Base-by-base conservation (phyloP, 2,797 vertebrate species). In the Ambastaia sidthimunki region DNA sequence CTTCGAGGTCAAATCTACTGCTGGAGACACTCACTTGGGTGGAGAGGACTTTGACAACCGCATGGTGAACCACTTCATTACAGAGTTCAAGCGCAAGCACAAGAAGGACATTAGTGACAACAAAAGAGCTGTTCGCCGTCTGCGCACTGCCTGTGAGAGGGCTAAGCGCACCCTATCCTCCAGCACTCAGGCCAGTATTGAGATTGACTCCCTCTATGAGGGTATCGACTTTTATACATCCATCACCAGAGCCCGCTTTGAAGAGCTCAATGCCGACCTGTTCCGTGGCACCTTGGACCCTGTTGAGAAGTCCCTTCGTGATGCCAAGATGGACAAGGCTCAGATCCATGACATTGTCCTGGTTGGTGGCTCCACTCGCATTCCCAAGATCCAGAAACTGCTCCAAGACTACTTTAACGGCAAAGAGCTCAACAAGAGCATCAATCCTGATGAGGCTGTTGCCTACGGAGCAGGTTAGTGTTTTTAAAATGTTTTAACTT, bases 181-280 rank as follows among this genome's bases (percentile, higher is more conserved):
- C 2, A 94, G 93, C 85, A 94, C 94, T 0, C 94, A 96, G 90
- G 94, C 95, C 87, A 95, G 95, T 84, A 96, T 96, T 10, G 94
- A 96, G 79, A 96, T 96, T 0, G 95, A 96, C 73, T 96, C 95
- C n/a, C 93, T 96, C 15, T 96, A 96, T 34, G 95, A 96, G 88
- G 95, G 95, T 16, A 94, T 95, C 4, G 94, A 96, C 84, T 96
- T 96, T 88, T 96, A 96, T 82, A 96, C 95, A 4, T 96, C 95
- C 28, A 96, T 96, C 69, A 95, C 95, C 47, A 90, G 94, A 67
- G 95, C 95, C 81, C 91, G 95, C 15, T 96, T 96, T 47, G 94
- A 96, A 83, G 94, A 96, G 87, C 87, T 96, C 71, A 96, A 96
- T 0, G 94, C 95, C 0, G 95, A 96, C 82, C 88, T 96, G 34